Percentiles rank a stretch among this genome's conserved stretches.
Evolutionary conservation across 2,888 invertebrate genomes (phyloP).

Genomic region (Harmothoe impar): DNA sequence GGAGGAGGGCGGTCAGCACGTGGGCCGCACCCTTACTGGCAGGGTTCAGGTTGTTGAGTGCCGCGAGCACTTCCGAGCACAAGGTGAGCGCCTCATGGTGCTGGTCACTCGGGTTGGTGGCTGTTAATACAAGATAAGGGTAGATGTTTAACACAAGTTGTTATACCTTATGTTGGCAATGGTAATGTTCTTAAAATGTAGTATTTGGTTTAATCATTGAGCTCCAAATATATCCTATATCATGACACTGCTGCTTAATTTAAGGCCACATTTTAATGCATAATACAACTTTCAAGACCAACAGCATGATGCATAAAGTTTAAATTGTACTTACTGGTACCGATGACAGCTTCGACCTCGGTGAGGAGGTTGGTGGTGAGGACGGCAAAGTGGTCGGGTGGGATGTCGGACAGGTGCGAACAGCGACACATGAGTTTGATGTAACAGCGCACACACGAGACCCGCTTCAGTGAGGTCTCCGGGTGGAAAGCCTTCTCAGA

Average conservation of each 20-base stretch:
- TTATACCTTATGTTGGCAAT: background rate
- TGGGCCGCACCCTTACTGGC: conserved; percentile 72
- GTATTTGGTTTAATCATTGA: no score
- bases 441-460: conserved; percentile 86
- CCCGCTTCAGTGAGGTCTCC: conserved; percentile 86
- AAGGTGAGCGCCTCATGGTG: conserved; percentile 77
- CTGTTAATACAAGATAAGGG: conserved; percentile 21
- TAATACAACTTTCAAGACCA: no score
- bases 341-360: conserved; percentile 80
- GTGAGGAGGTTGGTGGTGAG: conserved; percentile 80
- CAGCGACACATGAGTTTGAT: conserved; percentile 85
- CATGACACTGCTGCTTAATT: no score
- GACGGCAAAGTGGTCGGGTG: conserved; percentile 73
- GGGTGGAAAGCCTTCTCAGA: conserved; percentile 83
- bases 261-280: no score
- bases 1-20: conserved; percentile 75
- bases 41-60: conserved; percentile 81
- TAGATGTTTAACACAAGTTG: background rate
- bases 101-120: conserved; percentile 71
- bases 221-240: no score
- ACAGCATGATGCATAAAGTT: no score
- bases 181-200: background rate
- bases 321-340: conserved; percentile 46
- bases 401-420: conserved; percentile 75
- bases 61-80: conserved; percentile 77